These are phyloP conservation scores for Haliclona indistincta DNA, from an alignment of 37 sponge, comb jelly and placozoan genomes.

Conservation along the genomic window DNA sequence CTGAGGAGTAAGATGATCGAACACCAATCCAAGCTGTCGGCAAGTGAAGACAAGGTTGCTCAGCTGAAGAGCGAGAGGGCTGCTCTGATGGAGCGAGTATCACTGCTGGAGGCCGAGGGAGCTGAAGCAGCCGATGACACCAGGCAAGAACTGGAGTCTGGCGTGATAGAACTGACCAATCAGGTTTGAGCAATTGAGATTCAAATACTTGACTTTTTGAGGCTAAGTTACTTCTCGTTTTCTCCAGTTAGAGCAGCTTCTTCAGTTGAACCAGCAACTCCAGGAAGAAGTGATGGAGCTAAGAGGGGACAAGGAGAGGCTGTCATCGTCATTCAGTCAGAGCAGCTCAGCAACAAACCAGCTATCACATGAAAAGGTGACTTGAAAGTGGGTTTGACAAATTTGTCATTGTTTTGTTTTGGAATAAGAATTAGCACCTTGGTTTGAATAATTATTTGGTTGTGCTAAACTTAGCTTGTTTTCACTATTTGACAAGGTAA, in stretches of 20 bases:
- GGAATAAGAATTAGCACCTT: too few species aligned
- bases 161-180: not conserved
- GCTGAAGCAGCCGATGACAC: not conserved
- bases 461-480: too few species aligned
- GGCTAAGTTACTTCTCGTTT: not conserved
- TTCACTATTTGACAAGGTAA: too few species aligned
- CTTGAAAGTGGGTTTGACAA: too few species aligned
- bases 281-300: not conserved
- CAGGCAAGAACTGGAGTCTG: conserved; percentile 2
- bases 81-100: conserved; percentile 3
- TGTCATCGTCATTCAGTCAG: not conserved
- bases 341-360: too few species aligned
- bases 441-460: too few species aligned
- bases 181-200: not conserved
- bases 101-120: not conserved
- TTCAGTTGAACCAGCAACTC: not conserved
- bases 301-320: not conserved
- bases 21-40: not conserved
- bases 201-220: not conserved
- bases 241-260: not conserved
- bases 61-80: not conserved
- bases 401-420: too few species aligned
- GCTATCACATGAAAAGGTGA: too few species aligned
- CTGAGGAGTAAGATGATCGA: conserved; percentile 28
- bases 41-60: not conserved